phyloP scores from a whole-genome alignment of 64 coral and sea anemone species.

The Orbicella faveolata region DNA sequence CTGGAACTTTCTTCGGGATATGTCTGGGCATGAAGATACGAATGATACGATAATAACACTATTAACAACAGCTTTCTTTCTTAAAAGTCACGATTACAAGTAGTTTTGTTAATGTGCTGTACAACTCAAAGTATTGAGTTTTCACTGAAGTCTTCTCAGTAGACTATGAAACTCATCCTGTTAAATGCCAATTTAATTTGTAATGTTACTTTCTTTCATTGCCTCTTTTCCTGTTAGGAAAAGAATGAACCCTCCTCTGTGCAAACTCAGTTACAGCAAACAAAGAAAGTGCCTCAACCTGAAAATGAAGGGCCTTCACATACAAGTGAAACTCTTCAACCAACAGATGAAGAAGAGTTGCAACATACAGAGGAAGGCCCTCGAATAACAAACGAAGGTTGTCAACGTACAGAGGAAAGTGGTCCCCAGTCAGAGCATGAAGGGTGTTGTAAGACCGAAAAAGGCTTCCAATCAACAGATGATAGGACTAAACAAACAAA shows the following conservation, averaged over 20 bases:
- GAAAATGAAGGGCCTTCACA: neutral
- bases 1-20: too few species aligned
- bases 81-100: too few species aligned
- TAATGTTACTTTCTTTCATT: too few species aligned
- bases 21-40: too few species aligned
- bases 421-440: neutral
- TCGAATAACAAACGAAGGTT: neutral
- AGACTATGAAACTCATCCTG: too few species aligned
- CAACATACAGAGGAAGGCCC: neutral
- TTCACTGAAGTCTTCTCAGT: too few species aligned
- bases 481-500: neutral
- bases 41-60: too few species aligned
- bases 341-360: neutral
- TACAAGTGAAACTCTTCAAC: neutral
- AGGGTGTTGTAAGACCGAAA: neutral
- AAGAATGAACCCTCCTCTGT: neutral
- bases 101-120: too few species aligned
- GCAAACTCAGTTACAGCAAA: neutral
- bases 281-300: neutral
- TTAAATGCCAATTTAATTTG: too few species aligned
- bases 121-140: too few species aligned
- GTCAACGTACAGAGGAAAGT: too few species aligned
- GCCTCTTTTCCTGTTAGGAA: neutral
- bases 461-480: neutral
- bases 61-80: too few species aligned